Evolutionary conservation across 1,140 invertebrate genomes (phyloP), one percentile per base, ranked within the genome.

Genomic region (Cherax destructor): DNA sequence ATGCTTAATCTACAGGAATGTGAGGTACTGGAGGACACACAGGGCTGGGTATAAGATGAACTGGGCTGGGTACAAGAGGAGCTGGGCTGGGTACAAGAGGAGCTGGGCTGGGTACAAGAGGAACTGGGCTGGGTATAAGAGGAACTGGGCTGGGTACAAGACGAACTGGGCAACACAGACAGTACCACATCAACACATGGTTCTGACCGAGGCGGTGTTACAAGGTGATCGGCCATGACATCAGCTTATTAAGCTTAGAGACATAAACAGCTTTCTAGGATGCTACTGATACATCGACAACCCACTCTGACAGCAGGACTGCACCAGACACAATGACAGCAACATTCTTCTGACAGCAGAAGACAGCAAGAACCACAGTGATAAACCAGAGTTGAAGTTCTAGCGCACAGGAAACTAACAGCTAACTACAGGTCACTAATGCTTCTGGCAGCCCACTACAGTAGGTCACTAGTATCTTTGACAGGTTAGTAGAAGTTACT

Each of bases 11-110:
- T 65, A 21, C 52, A 50, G 59, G 61, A 21, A 76, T 61, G 50
- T 87, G 85, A 18, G 85, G 76, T n/a, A 74, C 13, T 50, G 86
- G 49, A 50, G 72, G 85, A n/a, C 47, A 13, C 13, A 49, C 47
- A 74, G 18, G 41, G 59, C 30, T 24, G 81, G 56, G 24, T 16
- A 76, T 65, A 18, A 49, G 49, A 16, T 41, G 13, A n/a, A 50
- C 16, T 49, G 85, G 21, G 49, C 2, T 21, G 21, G 50, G 65
- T 52, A n/a, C n/a, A 18, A 47, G 5, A 59, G 72, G 18, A 41
- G 2, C 49, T 21, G 21, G 49, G 30, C n/a, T 16, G 84, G 18
- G 11, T 47, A 50, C 7, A n/a, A 59, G 7, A 7, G 59, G 30
- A 24, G 24, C 21, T 24, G 81, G 61, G 52, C 52, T 7, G 81